phyloP scores from a whole-genome alignment of 1,140 invertebrate genomes.

The Melanaphis sacchari region DNA sequence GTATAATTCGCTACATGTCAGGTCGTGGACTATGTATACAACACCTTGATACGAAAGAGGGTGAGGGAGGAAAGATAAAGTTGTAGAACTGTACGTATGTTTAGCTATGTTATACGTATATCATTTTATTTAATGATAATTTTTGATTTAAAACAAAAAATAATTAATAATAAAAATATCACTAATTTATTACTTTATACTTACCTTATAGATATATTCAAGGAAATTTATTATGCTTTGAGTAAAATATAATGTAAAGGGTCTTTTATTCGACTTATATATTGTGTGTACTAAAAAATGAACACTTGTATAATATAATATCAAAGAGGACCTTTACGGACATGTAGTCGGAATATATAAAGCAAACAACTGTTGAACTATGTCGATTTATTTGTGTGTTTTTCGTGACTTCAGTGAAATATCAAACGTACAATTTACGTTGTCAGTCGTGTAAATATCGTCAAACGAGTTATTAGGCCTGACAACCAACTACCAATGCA shows the following conservation, averaged over 20 bases:
- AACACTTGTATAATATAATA: not conserved
- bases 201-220: not conserved
- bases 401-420: not conserved
- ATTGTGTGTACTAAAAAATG: not conserved
- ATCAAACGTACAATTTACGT: not conserved
- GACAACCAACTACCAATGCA: not conserved
- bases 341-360: not conserved
- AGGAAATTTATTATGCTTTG: not conserved
- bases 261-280: not conserved
- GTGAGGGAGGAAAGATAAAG: rapidly evolving
- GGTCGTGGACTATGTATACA: not conserved
- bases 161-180: not conserved
- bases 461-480: not conserved
- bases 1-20: not conserved
- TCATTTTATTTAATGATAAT: not conserved
- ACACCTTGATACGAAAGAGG: too few species aligned
- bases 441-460: not conserved
- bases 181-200: not conserved
- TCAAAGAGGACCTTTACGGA: not conserved
- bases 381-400: not conserved
- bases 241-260: not conserved
- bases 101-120: not conserved
- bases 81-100: not conserved
- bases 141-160: not conserved
- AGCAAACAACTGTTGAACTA: not conserved